Conservation (phyloP, 2,797 vertebrate genomes). For the Morelia viridis region DNA sequence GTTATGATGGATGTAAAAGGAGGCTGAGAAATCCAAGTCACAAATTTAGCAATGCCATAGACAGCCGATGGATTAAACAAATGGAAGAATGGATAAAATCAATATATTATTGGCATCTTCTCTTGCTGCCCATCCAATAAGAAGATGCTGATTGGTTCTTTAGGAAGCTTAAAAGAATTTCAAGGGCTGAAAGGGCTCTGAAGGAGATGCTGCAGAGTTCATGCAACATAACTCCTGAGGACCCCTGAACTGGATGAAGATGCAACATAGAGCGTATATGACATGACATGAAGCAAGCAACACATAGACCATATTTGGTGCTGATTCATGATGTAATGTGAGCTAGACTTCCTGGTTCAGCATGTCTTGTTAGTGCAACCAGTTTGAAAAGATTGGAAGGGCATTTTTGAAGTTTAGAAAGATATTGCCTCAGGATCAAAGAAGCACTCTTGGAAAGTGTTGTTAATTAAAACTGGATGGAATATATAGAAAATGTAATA, state of each 20-base stretch:
- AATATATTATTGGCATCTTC: background rate
- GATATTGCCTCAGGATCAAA: background rate
- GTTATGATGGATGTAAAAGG: background rate
- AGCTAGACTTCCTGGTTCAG: background rate
- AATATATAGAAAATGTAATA: background rate
- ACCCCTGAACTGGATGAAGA: background rate
- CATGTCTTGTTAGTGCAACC: background rate
- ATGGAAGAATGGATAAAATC: background rate
- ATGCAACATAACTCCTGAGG: background rate
- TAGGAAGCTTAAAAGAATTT: background rate
- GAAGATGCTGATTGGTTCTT: background rate
- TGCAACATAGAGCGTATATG: background rate
- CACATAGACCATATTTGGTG: background rate
- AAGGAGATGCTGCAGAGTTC: background rate
- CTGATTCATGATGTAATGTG: background rate
- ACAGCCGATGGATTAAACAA: background rate
- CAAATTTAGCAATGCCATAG: background rate
- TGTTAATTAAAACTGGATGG: background rate
- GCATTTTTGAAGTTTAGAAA: background rate
- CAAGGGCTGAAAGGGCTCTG: background rate
- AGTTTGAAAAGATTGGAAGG: background rate
- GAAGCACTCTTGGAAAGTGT: background rate
- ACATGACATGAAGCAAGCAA: background rate
- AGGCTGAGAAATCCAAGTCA: background rate
- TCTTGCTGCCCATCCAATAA: background rate